Base-by-base conservation (phyloP, 1,140 invertebrate species). In the Zophobas atratus region DNA sequence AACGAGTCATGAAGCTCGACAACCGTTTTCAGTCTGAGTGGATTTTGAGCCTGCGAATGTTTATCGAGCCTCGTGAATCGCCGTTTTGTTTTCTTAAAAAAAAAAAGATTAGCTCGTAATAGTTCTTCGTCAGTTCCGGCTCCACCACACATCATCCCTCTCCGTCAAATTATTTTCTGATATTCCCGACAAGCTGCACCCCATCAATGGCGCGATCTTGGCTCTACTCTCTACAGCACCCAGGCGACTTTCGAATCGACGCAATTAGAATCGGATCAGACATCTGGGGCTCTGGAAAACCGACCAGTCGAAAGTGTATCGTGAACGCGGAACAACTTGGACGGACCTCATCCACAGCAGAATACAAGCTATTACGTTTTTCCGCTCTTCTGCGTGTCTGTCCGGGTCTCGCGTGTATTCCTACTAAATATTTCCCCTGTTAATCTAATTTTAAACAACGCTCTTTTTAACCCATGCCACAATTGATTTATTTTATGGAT, bases 401-500 rank as follows among this genome's bases (percentile, higher is more conserved):
- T 67, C 60, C 60, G 60, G 39, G 60, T 67, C 60, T 67, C 60
- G 60, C 60, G 60, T 67, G 60, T 67, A 67, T 67, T 55, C 53
- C 41, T 75, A 56, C 55, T 75, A 56, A 56, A 56, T 75, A 75
- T 75, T 75, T 75, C 55, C 60, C 55, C 51, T 41, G 55, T 75
- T 75, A 75, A 56, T 56, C 55, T 75, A 75, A 75, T 75, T 75
- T 75, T 75, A 75, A 75, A 75, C 73, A 75, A 75, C 53, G 51
- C 57, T 75, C 57, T 75, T 75, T 75, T 43, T 76, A 76, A 63
- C 43, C 75, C 55, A 48, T 63, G 56, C 70, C 43, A 70, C 77
- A 72, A 78, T 78, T 78, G 77, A 78, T 78, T 78, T 74, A 78
- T 56, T 78, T 78, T 60, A 78, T 74, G 77, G 77, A 73, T 72